These are phyloP conservation scores for Blomia tropicalis DNA, from an alignment of 2,888 invertebrate genomes.

Conservation along the genomic window DNA sequence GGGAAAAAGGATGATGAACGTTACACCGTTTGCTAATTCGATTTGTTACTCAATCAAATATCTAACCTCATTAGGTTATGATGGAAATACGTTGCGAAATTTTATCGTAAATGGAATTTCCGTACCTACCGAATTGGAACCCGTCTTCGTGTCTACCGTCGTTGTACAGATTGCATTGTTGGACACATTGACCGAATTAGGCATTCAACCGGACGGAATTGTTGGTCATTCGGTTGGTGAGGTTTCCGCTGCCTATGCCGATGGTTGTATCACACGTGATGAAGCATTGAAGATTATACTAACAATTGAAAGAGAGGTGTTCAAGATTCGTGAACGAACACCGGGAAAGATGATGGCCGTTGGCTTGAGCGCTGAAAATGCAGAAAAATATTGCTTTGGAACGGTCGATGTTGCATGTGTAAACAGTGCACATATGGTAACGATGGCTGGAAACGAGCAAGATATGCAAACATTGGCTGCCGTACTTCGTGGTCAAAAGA, in stretches of 20 bases:
- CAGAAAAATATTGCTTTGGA: not conserved
- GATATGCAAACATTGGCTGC: not conserved
- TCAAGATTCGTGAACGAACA: not conserved
- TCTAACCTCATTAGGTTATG: conserved; percentile 4
- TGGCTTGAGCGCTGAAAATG: not conserved
- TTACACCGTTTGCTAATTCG: conserved; percentile 2
- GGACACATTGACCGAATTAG: conserved; percentile 3
- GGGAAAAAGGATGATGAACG: not conserved
- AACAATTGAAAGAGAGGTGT: not conserved
- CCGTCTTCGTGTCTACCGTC: conserved; percentile 1
- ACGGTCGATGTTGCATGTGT: conserved; percentile 8
- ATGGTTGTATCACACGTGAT: conserved; percentile 11
- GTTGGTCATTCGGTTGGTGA: conserved; percentile 17
- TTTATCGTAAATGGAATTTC: conserved; percentile 48
- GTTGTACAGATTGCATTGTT: conserved; percentile 17
- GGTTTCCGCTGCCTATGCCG: conserved; percentile 15
- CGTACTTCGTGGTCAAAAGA: not conserved
- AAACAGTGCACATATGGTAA: conserved; percentile 16
- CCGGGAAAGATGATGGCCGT: conserved; percentile 11
- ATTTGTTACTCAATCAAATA: conserved; percentile 2
- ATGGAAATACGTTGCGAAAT: conserved; percentile 55
- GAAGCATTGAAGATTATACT: not conserved
- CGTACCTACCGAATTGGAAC: not conserved
- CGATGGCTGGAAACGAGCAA: conserved; percentile 15
- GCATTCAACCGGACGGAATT: conserved; percentile 13